Base-by-base conservation (phyloP, 2,888 invertebrate species). In the Odontocolon sp. region DNA sequence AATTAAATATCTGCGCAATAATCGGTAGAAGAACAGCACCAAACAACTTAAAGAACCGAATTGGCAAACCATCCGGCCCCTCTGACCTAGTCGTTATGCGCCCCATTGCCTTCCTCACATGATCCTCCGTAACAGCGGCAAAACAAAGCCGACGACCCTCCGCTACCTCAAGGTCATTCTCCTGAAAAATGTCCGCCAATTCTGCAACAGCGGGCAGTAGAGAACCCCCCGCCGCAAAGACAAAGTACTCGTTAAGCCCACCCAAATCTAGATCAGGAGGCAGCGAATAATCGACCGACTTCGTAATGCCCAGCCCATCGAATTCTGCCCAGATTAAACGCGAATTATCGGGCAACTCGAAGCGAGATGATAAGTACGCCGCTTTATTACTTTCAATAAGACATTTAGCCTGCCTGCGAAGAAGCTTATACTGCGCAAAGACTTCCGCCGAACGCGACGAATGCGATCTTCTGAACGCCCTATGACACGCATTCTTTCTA, bases 231-330 rank as follows among this genome's bases (percentile, higher is more conserved):
- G 1, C 36, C 9, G 11, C 36, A 0, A 23, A 47, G 23, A 47
- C 47, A 47, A 47, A 50, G 14, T 50, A 50, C 6, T 14, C 14
- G 14, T 50, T 50, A 26, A 50, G 28, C n/a, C 28, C 50, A 2
- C 28, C n/a, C 50, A 50, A n/a, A 2, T 26, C 26, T 1, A 50
- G 0, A 26, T 28, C 26, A 11, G 50, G 14, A 21, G 28, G 50
- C 11, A 50, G 50, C 50, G 28, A 28, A 28, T 50, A 23, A 28
- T 50, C 50, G n/a, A 28, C 50, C 26, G 50, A 28, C 28, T 23
- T 26, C 23, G 50, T 50, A 3, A 50, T 23, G 11, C 50, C 50
- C 50, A 50, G 28, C 28, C n/a, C 28, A 1, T 28, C 50, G 11
- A 50, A 50, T 28, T 50, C 28, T 3, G 28, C 28, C 28, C 50